phyloP scores from a whole-genome alignment of 2,888 invertebrate species.

The Sarcophaga rosellei region DNA sequence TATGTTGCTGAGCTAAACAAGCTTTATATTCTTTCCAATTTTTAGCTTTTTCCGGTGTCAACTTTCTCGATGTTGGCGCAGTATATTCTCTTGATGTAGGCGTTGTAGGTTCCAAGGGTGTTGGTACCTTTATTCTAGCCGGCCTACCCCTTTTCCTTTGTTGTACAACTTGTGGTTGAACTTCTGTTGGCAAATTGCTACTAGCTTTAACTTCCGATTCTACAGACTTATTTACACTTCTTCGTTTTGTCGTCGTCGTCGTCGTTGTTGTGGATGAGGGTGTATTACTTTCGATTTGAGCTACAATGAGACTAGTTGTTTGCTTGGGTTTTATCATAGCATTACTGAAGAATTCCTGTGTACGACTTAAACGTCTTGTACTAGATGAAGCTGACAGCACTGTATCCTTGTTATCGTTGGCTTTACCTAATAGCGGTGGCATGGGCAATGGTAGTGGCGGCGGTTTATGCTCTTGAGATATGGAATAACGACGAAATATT shows the following conservation, averaged over 20 bases:
- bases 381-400: background rate
- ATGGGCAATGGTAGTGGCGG: constrained; percentile 70
- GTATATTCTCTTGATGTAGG: background rate
- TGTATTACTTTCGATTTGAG: constrained; percentile 75
- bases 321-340: constrained; percentile 74
- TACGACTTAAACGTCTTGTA: constrained; percentile 70
- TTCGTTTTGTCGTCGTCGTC: constrained; percentile 33
- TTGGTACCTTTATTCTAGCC: constrained; percentile 33
- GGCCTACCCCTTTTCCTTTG: constrained; percentile 51
- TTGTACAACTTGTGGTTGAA: background rate
- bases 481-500: constrained; percentile 74
- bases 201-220: background rate
- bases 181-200: background rate
- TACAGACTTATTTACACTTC: constrained; percentile 15
- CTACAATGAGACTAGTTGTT: constrained; percentile 75
- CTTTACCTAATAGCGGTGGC: constrained; percentile 62
- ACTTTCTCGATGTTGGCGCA: constrained; percentile 4
- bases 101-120: background rate
- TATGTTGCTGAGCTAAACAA: constrained; percentile 58
- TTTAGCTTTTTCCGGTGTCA: constrained; percentile 67
- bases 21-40: constrained; percentile 72
- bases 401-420: constrained; percentile 45
- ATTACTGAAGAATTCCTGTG: constrained; percentile 73
- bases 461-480: constrained; percentile 72
- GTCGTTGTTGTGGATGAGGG: constrained; percentile 6